phyloP scores from a whole-genome alignment of 2,113 vertebrate species.

The Paramisgurnus dabryanus region DNA sequence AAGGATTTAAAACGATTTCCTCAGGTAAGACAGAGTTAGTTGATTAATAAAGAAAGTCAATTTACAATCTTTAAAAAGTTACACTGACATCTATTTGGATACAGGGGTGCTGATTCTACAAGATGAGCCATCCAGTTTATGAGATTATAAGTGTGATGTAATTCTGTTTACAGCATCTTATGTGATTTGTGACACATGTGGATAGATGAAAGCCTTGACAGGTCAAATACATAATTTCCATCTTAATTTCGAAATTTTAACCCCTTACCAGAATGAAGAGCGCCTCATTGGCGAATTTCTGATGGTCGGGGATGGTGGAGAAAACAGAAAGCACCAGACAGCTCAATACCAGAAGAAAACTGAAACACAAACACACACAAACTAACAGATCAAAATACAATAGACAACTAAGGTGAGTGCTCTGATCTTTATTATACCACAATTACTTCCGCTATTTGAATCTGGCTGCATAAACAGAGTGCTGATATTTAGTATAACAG shows the following conservation, averaged over 20 bases:
- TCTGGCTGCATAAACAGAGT: no score
- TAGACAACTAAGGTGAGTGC: not conserved
- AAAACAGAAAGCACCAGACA: conserved; percentile 98
- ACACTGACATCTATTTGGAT: no score
- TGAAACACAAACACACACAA: conserved; percentile 69
- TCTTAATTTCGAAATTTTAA: not conserved
- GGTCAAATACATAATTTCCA: no score
- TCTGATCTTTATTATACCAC: not conserved
- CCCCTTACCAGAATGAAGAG: conserved; percentile 95
- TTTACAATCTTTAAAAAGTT: no score
- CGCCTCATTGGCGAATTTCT: conserved; percentile 87
- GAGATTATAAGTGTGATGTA: no score
- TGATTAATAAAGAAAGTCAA: not conserved
- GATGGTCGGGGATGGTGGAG: conserved; percentile 95
- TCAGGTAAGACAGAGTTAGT: conserved; percentile 1
- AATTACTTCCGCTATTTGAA: no score
- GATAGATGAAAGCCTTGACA: no score
- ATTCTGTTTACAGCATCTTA: no score
- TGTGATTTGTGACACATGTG: no score
- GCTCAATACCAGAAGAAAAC: conserved; percentile 96
- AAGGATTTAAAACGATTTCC: conserved; percentile 11
- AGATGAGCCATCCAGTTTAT: no score
- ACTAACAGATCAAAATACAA: conserved; percentile 35
- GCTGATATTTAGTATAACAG: no score
- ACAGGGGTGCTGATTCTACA: no score